Evolutionary conservation across 2,797 vertebrate species (phyloP).

Genomic region (Paratrypauchen microcephalus): DNA sequence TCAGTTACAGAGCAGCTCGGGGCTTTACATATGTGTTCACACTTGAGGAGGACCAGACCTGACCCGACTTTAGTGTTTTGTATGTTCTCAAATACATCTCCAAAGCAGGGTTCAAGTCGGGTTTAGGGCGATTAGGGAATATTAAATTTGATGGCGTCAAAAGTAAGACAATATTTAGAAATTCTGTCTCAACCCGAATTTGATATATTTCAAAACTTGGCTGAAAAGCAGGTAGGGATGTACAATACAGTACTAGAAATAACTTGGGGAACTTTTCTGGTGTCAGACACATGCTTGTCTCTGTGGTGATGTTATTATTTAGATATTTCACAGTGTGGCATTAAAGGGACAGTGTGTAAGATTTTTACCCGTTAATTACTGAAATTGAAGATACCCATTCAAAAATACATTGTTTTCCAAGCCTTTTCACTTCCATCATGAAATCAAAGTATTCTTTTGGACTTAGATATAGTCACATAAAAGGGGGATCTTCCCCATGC

Average conservation of each 20-base stretch:
- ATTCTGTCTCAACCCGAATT: background rate
- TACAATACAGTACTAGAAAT: too few relatives aligned
- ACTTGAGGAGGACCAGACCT: background rate
- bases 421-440: too few relatives aligned
- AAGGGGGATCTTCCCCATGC: too few relatives aligned
- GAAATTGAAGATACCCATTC: too few relatives aligned
- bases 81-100: background rate
- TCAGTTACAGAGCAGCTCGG: slow-evolving; percentile 4
- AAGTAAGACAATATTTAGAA: background rate
- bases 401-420: too few relatives aligned
- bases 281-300: too few relatives aligned
- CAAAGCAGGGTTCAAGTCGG: background rate
- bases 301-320: background rate
- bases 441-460: too few relatives aligned
- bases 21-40: slow-evolving; percentile 1
- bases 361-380: too few relatives aligned
- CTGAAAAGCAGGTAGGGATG: background rate
- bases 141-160: background rate
- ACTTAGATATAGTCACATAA: too few relatives aligned
- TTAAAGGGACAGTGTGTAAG: too few relatives aligned
- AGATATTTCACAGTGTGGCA: background rate
- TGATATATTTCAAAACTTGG: background rate
- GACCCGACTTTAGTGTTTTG: background rate
- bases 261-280: too few relatives aligned
- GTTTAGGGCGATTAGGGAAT: background rate